phyloP scores from a whole-genome alignment of 1,140 invertebrate genomes.

The Lordiphosa mommai region DNA sequence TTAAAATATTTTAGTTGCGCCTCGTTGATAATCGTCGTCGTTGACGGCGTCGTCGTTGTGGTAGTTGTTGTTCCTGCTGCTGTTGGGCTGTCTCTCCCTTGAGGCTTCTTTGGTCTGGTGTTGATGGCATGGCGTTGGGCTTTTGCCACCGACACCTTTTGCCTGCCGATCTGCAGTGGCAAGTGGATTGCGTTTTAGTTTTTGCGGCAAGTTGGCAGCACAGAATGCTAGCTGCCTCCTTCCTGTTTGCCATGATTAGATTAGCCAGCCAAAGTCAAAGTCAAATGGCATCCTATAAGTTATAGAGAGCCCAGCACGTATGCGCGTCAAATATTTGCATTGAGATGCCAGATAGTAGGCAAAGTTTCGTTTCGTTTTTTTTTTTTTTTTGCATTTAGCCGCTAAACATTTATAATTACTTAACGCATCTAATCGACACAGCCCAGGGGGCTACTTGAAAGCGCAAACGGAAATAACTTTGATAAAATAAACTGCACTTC shows the following conservation, averaged over 20 bases:
- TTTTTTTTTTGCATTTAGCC: constrained; percentile 41
- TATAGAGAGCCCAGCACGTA: constrained; percentile 45
- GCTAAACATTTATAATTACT: constrained; percentile 74
- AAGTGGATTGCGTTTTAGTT: constrained; percentile 48
- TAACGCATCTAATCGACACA: constrained; percentile 67
- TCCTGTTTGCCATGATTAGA: constrained; percentile 56
- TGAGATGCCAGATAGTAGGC: constrained; percentile 63
- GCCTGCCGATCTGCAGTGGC: constrained; percentile 43
- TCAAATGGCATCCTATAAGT: constrained; percentile 38
- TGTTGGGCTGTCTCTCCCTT: constrained; percentile 15
- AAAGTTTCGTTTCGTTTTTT: constrained; percentile 29
- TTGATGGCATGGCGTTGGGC: constrained; percentile 30
- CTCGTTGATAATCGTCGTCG: constrained; percentile 75
- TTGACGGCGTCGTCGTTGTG: constrained; percentile 32
- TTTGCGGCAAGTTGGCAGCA: constrained; percentile 36
- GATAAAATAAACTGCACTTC: constrained; percentile 65
- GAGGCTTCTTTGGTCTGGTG: constrained; percentile 31
- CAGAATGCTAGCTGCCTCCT: constrained; percentile 30
- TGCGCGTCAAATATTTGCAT: constrained; percentile 76
- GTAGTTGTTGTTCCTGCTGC: constrained; percentile 14
- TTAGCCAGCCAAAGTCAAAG: constrained; percentile 35
- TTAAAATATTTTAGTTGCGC: constrained; percentile 80
- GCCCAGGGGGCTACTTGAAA: constrained; percentile 41
- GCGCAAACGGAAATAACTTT: constrained; percentile 63
- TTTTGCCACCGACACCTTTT: constrained; percentile 62